A percentile compares a stretch with the other conserved stretches of the same genome.
Conservation (phyloP, 2,888 invertebrate species). For the Microctonus brassicae region DNA sequence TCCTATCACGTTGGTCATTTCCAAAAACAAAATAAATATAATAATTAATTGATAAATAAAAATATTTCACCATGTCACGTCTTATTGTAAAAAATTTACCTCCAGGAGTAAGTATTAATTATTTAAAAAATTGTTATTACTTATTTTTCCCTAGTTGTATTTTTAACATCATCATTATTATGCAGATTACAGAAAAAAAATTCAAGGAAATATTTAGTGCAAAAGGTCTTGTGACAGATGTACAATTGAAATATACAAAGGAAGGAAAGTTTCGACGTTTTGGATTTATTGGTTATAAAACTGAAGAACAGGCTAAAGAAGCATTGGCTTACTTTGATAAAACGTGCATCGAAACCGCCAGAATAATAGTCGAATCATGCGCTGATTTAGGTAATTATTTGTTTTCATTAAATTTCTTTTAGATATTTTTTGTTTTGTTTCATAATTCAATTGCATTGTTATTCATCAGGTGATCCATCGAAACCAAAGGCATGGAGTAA, state of each 20-base stretch:
- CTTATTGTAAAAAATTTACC: conserved; percentile 93
- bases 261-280: conserved; percentile 94
- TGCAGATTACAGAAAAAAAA: conserved; percentile 83
- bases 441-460: not conserved
- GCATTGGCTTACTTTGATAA: conserved; percentile 87
- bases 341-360: conserved; percentile 86
- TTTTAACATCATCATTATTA: conserved; percentile 28
- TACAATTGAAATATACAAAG: conserved; percentile 91
- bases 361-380: conserved; percentile 84
- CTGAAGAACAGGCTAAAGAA: conserved; percentile 81
- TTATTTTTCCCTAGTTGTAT: conserved; percentile 9
- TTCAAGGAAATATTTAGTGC: conserved; percentile 82
- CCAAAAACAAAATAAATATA: no score
- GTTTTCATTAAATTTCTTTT: conserved; percentile 10
- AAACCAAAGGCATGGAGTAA: conserved; percentile 96
- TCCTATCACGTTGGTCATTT: no score
- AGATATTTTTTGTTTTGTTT: conserved; percentile 38
- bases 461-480: conserved; percentile 71
- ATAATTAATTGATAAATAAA: no score
- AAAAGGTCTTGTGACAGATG: conserved; percentile 91
- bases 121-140: no score
- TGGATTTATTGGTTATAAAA: conserved; percentile 92
- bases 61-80: conserved; percentile 77
- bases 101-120: conserved; percentile 79
- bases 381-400: conserved; percentile 74